phyloP scores from a whole-genome alignment of 2,888 invertebrate species.

The Ganaspis brasiliensis region DNA sequence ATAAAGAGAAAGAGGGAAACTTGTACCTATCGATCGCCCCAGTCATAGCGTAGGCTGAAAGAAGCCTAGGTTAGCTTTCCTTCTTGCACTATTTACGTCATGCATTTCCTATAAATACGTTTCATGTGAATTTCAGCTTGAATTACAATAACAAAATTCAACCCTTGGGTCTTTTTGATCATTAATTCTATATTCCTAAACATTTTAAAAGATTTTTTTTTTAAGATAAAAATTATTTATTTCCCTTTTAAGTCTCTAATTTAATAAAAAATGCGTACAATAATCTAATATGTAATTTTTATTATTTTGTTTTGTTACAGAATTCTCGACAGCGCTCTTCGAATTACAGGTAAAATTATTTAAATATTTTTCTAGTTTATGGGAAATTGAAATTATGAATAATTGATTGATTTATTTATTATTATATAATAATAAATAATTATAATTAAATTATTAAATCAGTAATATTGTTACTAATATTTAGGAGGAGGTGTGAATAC shows the following conservation, averaged over 20 bases:
- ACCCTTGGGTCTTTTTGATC: neutral
- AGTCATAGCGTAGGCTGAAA: neutral
- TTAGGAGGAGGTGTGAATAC: no score
- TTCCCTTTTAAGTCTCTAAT: no score
- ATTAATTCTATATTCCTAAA: neutral
- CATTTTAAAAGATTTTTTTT: no score
- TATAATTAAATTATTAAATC: no score
- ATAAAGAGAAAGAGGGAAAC: neutral
- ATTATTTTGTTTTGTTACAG: neutral
- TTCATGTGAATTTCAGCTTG: neutral
- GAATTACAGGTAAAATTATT: slow-evolving; percentile 1
- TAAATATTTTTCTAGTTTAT: neutral
- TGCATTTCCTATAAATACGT: slow-evolving; percentile 1
- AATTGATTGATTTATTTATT: no score
- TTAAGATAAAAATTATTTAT: no score
- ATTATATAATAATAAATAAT: no score
- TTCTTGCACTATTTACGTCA: slow-evolving; percentile 23
- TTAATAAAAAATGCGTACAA: no score
- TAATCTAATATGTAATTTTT: no score
- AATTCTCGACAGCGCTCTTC: neutral
- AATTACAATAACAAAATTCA: no score
- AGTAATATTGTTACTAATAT: no score
- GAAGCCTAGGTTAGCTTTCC: slow-evolving; percentile 16
- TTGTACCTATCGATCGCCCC: slow-evolving; percentile 20
- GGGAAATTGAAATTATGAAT: no score